These are phyloP conservation scores for Melanostoma scalare DNA, from an alignment of 2,888 invertebrate genomes.

Conservation along the genomic window DNA sequence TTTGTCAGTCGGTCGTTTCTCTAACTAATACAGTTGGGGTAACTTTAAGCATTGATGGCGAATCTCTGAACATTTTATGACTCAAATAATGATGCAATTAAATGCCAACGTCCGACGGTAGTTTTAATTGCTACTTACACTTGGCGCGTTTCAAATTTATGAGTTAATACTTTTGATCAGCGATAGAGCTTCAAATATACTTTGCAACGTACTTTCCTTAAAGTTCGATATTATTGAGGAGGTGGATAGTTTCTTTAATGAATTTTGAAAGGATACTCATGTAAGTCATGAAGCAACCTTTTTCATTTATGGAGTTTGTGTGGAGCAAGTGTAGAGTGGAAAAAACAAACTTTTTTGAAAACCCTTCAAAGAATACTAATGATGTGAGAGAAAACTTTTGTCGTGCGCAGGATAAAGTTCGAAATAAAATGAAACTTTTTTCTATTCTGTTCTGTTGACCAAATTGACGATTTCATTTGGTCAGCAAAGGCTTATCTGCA, in stretches of 20 bases:
- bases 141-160: constrained; percentile 48
- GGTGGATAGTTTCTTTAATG: constrained; percentile 25
- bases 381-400: constrained; percentile 5
- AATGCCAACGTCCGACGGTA: constrained; percentile 18
- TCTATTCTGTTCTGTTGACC: not conserved
- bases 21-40: no score
- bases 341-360: constrained; percentile 20
- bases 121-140: constrained; percentile 24
- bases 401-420: constrained; percentile 14
- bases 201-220: constrained; percentile 19
- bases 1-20: not conserved
- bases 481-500: no score
- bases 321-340: not conserved
- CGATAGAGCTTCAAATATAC: constrained; percentile 16
- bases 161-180: constrained; percentile 59
- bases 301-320: constrained; percentile 2
- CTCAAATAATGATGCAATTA: constrained; percentile 28
- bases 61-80: constrained; percentile 48
- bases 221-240: constrained; percentile 35
- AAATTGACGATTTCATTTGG: constrained; percentile 5
- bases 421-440: not conserved
- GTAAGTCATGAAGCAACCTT: constrained; percentile 2
- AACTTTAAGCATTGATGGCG: not conserved
- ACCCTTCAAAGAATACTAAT: constrained; percentile 4
- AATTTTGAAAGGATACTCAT: constrained; percentile 18